These are phyloP conservation scores for Cyphomyrmex costatus DNA, from an alignment of 1,140 invertebrate genomes.

Conservation along the genomic window DNA sequence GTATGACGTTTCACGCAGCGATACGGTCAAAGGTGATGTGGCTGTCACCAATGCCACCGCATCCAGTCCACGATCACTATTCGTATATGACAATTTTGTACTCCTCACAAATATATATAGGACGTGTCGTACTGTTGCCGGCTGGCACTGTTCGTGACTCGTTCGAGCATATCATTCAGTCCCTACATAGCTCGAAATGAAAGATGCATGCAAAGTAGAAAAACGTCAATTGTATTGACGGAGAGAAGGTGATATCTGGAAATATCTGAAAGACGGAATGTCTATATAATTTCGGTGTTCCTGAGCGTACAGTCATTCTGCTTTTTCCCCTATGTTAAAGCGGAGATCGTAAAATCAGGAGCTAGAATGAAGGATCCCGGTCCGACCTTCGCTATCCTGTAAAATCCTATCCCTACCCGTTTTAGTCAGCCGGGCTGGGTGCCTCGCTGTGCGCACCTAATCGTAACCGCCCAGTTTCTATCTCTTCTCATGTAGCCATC, in stretches of 20 bases:
- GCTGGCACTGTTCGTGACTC: not conserved
- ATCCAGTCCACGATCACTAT: slow-evolving; percentile 17
- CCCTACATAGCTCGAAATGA: not conserved
- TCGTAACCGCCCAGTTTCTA: slow-evolving; percentile 34
- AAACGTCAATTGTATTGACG: not conserved
- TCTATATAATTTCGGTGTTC: not conserved
- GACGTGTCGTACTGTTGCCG: not conserved
- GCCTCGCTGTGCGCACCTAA: slow-evolving; percentile 23
- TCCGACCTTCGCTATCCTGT: slow-evolving; percentile 25
- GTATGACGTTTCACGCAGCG: slow-evolving; percentile 44
- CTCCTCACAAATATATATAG: not conserved
- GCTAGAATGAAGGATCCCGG: not conserved
- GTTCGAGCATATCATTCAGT: slow-evolving; percentile 2
- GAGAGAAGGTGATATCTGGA: not conserved
- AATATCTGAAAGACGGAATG: not conserved
- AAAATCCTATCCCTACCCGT: slow-evolving; percentile 25
- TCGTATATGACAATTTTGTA: not conserved
- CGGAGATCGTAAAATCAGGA: slow-evolving; percentile 21
- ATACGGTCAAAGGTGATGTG: slow-evolving; percentile 52
- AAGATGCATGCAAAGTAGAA: not conserved
- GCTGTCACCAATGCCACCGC: slow-evolving; percentile 2
- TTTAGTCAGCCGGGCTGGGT: not conserved
- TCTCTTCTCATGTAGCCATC: slow-evolving; percentile 36
- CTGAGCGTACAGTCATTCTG: not conserved
- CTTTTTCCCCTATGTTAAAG: not conserved